phyloP scores from a whole-genome alignment of 2,113 vertebrate genomes.

The Harpagus bidentatus region DNA sequence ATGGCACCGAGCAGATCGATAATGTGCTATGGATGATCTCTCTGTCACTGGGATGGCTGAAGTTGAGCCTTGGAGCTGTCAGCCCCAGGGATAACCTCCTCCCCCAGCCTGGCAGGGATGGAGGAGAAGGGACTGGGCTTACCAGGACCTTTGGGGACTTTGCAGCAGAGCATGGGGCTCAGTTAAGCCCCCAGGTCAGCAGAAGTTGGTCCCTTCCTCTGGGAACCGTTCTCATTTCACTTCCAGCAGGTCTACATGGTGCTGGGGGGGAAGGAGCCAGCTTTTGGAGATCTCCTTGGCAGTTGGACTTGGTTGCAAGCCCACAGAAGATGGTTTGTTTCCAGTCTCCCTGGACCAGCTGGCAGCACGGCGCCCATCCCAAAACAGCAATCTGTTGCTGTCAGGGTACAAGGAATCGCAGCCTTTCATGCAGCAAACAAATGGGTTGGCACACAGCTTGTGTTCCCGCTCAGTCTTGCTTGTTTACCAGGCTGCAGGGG shows the following conservation, averaged over 20 bases:
- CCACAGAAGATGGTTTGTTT: neutral
- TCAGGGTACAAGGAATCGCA: neutral
- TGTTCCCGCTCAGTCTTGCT: neutral
- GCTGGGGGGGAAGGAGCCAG: neutral
- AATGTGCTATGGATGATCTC: accelerated
- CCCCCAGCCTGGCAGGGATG: neutral
- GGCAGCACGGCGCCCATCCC: neutral
- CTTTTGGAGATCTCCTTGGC: neutral
- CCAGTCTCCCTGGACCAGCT: neutral
- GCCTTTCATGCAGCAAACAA: neutral
- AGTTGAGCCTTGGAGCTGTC: neutral
- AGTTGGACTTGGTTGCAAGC: neutral
- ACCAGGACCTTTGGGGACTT: too few relatives aligned
- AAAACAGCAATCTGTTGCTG: neutral
- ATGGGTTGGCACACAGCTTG: neutral
- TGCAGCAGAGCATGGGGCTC: neutral
- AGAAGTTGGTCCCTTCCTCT: neutral
- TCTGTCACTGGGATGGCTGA: neutral
- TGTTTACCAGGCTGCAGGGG: neutral
- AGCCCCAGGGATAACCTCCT: neutral
- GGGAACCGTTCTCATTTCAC: neutral
- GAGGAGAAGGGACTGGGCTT: neutral
- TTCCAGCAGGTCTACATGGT: neutral
- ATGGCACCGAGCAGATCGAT: accelerated
- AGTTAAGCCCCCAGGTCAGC: neutral